Evolutionary conservation across 64 coral and sea anemone genomes (phyloP).

Genomic region (Pachyseris speciosa): DNA sequence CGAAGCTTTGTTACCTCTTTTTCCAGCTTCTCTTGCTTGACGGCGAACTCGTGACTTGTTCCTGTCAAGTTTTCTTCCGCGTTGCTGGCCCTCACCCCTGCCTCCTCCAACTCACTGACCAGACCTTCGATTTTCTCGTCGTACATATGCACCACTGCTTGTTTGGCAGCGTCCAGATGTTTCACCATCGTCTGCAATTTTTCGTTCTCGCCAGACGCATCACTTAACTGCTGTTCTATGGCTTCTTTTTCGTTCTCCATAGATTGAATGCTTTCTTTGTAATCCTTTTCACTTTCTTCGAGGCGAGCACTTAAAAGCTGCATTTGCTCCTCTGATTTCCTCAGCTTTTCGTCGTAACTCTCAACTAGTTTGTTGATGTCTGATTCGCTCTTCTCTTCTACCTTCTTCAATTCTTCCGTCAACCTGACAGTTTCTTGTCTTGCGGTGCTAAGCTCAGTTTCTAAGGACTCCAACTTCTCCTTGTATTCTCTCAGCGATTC

Average conservation of each 20-base stretch:
- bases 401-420: not conserved
- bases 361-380: slow-evolving; percentile 7
- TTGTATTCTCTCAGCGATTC: not conserved
- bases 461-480: slow-evolving; percentile 44
- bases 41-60: not conserved
- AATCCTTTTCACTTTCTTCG: slow-evolving; percentile 46
- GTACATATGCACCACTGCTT: slow-evolving; percentile 88
- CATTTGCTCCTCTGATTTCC: slow-evolving; percentile 13
- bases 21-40: slow-evolving; percentile 40
- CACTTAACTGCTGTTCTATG: slow-evolving; percentile 49
- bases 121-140: slow-evolving; percentile 83
- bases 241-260: slow-evolving; percentile 58
- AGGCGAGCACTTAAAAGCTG: slow-evolving; percentile 15
- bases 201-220: slow-evolving; percentile 54
- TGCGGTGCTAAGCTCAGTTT: slow-evolving; percentile 21
- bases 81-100: slow-evolving; percentile 50
- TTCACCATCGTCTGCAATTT: slow-evolving; percentile 75
- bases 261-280: slow-evolving; percentile 19
- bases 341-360: slow-evolving; percentile 15
- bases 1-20: slow-evolving; percentile 34
- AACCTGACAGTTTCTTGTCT: slow-evolving; percentile 3
- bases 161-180: slow-evolving; percentile 81
- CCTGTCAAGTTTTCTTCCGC: slow-evolving; percentile 37
- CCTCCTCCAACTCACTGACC: slow-evolving; percentile 73
- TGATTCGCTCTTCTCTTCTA: not conserved